phyloP scores from a whole-genome alignment of 2,113 vertebrate genomes.

The Calyptommatus sinebrachiatus region DNA sequence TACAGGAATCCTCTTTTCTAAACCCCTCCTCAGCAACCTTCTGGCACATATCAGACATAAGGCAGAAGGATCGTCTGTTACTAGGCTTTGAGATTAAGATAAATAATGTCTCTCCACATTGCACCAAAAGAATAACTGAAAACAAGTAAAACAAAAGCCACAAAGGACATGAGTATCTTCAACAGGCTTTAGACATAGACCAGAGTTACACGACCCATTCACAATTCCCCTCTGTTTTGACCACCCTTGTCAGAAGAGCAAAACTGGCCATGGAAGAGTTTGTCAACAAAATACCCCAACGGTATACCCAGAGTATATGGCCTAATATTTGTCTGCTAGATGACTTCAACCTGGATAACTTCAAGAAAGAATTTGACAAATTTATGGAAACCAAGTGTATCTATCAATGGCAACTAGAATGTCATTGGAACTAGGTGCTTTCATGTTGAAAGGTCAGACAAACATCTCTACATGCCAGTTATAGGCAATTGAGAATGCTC shows the following conservation, averaged over 20 bases:
- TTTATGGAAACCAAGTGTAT: too few species aligned
- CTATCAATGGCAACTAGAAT: too few species aligned
- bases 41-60: not conserved
- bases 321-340: not conserved
- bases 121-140: not conserved
- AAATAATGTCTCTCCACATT: not conserved
- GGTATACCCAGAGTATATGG: not conserved
- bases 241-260: not conserved
- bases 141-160: not conserved
- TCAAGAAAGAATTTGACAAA: too few species aligned
- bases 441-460: too few species aligned
- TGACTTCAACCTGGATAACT: too few species aligned
- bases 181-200: not conserved
- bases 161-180: not conserved
- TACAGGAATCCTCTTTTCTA: not conserved
- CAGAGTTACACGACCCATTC: not conserved
- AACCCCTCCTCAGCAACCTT: not conserved
- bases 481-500: too few species aligned
- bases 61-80: not conserved
- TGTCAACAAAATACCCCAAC: not conserved
- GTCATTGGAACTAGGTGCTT: too few species aligned
- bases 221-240: not conserved
- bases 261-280: too few species aligned
- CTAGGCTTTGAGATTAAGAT: not conserved
- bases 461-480: too few species aligned